Base-by-base conservation (phyloP, 2,888 invertebrate genomes). In the Mythimna albipuncta region DNA sequence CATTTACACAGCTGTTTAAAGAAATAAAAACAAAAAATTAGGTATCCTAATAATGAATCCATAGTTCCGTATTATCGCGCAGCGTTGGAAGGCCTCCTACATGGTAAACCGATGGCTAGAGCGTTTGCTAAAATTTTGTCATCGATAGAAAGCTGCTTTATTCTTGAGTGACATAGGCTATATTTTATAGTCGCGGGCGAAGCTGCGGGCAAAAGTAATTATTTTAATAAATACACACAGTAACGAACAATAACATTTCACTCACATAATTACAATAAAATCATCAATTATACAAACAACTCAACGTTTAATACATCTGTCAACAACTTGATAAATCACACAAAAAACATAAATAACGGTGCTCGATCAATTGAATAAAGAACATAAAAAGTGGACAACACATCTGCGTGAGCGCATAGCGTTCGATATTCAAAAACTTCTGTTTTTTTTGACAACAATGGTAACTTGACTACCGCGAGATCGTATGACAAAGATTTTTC, bases 341-440 rank as follows among this genome's bases (percentile, higher is more conserved):
- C 85, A 90, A 90, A 89, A 90, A 85, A 83, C 9, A 86, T 74
- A 85, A 88, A 89, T 94, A 94, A 93, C 94, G 93, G 93, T 89
- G 91, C 81, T 87, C 88, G 85, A 89, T 90, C 88, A 91, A 90
- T 92, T 91, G 92, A 92, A 93, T 93, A 91, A 92, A 92, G 87
- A 82, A 75, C 83, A 93, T 88, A 95, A 96, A 90, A 95, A 94
- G 91, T 90, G 92, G 91, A 91, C 91, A 92, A 91, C 92, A 91
- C 95, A 95, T 93, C 94, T 95, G 95, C 95, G 92, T 90, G 87
- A 82, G 87, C 88, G 90, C 91, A 84, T 85, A 84, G 88, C 88
- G 87, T 91, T 91, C 91, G 89, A 92, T 93, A 93, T 93, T 93
- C 92, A 93, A 93, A 94, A 93, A 91, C 89, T 88, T 90, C 64